Percentiles rank a stretch among this genome's conserved stretches.
These are phyloP conservation scores for Xyrichtys novacula DNA, from an alignment of 2,797 vertebrate species.

Conservation along the genomic window DNA sequence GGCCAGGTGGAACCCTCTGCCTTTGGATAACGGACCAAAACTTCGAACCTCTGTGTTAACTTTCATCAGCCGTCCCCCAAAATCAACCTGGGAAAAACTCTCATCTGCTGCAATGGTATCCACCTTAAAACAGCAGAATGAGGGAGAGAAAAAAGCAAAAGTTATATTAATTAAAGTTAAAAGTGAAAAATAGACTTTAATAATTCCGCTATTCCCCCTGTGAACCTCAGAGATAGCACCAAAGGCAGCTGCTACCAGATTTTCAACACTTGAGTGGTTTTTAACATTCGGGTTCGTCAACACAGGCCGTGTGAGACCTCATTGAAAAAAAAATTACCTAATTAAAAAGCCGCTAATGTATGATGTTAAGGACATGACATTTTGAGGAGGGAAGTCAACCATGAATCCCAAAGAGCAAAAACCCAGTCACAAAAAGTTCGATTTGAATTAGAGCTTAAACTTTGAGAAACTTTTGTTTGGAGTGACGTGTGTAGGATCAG, in stretches of 20 bases:
- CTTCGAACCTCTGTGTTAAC: conserved; percentile 98
- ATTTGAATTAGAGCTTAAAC: not conserved
- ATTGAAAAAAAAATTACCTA: not conserved
- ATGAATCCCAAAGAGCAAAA: conserved; percentile 27
- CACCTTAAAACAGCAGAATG: conserved; percentile 79
- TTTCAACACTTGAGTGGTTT: conserved; percentile 8
- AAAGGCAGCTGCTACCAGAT: not conserved
- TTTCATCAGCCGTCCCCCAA: conserved; percentile 98
- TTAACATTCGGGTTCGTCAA: conserved; percentile 5
- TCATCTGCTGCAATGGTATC: conserved; percentile 99
- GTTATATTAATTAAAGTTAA: not conserved
- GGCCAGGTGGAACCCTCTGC: conserved; percentile 94
- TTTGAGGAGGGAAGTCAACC: not conserved
- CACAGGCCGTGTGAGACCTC: conserved; percentile 10
- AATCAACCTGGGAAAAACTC: conserved; percentile 99
- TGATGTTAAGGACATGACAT: not conserved
- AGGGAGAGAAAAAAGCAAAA: not conserved
- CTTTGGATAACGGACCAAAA: conserved; percentile 93
- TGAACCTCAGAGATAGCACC: not conserved
- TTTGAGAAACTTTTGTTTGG: conserved; percentile 12
- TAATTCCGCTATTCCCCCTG: conserved; percentile 2
- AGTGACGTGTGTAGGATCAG: no score
- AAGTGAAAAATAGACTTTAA: not conserved
- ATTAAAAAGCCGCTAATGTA: conserved; percentile 14
- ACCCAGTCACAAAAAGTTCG: not conserved